Evolutionary conservation across 2,113 vertebrate genomes (phyloP).

Genomic region (Oncorhynchus mykiss): DNA sequence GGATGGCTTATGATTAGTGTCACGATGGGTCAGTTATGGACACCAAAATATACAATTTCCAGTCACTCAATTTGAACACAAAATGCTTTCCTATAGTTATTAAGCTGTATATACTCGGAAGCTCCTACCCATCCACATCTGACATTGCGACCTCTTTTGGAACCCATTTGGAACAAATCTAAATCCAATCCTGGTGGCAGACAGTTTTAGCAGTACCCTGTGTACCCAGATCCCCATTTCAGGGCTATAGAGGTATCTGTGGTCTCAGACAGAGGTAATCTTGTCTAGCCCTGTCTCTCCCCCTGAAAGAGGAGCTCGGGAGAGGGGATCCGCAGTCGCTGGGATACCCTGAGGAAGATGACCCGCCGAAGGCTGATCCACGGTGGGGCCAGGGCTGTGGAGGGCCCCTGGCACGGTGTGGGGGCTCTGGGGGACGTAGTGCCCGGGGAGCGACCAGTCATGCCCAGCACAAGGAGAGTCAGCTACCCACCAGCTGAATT

Average conservation of each 20-base stretch:
- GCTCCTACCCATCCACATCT: no score
- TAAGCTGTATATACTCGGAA: no score
- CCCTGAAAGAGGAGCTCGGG: conserved; percentile 23
- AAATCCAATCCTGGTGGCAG: not conserved
- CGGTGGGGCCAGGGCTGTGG: not conserved
- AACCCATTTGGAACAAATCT: no score
- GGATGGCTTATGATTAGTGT: not conserved
- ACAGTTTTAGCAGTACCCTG: not conserved
- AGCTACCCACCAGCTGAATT: conserved; percentile 23
- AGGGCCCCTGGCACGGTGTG: not conserved
- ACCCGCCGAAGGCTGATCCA: conserved; percentile 38
- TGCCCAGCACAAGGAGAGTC: conserved; percentile 18
- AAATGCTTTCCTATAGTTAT: no score
- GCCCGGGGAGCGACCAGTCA: not conserved
- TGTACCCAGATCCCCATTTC: not conserved
- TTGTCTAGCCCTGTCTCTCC: conserved; percentile 31
- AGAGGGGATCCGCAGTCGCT: conserved; percentile 31
- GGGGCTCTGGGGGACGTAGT: not conserved
- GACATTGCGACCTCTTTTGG: no score
- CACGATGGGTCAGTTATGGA: not conserved
- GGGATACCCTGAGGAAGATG: conserved; percentile 52
- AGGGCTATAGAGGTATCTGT: not conserved
- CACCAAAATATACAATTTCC: not conserved
- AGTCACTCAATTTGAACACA: not conserved
- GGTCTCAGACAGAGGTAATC: conserved; percentile 13